phyloP scores from a whole-genome alignment of 1,140 invertebrate species.

The Oreohelix idahoensis region DNA sequence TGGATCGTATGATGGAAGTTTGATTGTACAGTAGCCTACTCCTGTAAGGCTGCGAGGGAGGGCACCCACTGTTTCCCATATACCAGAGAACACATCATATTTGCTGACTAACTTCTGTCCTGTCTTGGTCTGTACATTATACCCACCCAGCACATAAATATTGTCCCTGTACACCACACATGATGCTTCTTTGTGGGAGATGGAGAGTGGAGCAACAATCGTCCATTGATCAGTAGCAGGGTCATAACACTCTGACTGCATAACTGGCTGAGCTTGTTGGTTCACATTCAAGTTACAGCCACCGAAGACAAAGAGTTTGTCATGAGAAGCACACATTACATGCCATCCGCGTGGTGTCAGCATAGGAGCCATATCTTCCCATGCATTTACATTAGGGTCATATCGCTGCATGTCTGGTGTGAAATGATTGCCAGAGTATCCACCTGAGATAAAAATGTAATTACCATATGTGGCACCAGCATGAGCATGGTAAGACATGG shows the following conservation, averaged over 20 bases:
- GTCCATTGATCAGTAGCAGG: slow-evolving; percentile 79
- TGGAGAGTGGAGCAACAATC: slow-evolving; percentile 78
- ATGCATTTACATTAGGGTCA: slow-evolving; percentile 68
- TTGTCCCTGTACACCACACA: slow-evolving; percentile 72
- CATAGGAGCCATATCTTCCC: slow-evolving; percentile 73
- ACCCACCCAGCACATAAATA: slow-evolving; percentile 73
- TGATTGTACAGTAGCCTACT: slow-evolving; percentile 71
- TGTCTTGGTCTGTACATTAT: slow-evolving; percentile 74
- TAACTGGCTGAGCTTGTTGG: slow-evolving; percentile 81
- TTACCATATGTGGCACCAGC: slow-evolving; percentile 71
- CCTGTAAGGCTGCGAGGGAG: slow-evolving; percentile 71
- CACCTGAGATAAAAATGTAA: slow-evolving; percentile 71
- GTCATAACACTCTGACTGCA: slow-evolving; percentile 83
- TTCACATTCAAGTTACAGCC: slow-evolving; percentile 78
- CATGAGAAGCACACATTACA: slow-evolving; percentile 75
- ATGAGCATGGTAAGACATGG: slow-evolving; percentile 72
- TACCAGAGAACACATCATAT: slow-evolving; percentile 70
- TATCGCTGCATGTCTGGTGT: slow-evolving; percentile 72
- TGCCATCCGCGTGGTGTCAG: slow-evolving; percentile 73
- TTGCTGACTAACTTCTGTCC: slow-evolving; percentile 72
- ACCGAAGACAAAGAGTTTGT: slow-evolving; percentile 84
- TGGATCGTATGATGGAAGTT: slow-evolving; percentile 68
- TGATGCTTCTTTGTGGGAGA: slow-evolving; percentile 73
- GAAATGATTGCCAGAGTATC: slow-evolving; percentile 73
- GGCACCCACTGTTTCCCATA: slow-evolving; percentile 73